Conservation (phyloP, 1,140 invertebrate species). For the Uloborus diversus region DNA sequence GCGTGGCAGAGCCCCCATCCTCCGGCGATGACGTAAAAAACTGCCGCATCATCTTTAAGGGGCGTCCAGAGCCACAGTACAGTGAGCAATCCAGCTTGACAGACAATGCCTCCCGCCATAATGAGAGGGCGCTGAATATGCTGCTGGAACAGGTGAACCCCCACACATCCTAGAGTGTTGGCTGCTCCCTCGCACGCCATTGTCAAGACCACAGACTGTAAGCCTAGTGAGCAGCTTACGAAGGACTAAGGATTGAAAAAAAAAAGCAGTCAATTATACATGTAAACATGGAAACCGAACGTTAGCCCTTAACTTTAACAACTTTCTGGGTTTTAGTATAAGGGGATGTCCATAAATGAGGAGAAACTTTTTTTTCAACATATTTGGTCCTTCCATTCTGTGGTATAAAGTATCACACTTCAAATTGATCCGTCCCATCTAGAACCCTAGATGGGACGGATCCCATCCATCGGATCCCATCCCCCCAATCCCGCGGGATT, state of each 20-base stretch:
- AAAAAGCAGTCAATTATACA: no score
- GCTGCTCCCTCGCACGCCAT: constrained; percentile 65
- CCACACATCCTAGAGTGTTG: constrained; percentile 64
- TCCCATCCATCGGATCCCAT: no score
- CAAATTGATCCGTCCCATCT: no score
- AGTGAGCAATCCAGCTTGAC: constrained; percentile 65
- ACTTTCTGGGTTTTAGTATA: no score
- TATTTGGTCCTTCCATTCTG: no score
- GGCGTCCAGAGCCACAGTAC: constrained; percentile 66
- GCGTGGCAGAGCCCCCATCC: constrained; percentile 67
- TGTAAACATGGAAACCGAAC: no score
- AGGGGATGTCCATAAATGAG: no score
- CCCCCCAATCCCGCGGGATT: no score
- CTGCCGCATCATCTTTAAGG: constrained; percentile 63
- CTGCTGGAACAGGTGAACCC: constrained; percentile 63
- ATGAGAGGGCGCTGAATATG: constrained; percentile 66
- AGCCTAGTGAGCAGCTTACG: constrained; percentile 65
- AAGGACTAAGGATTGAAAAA: constrained; percentile 63
- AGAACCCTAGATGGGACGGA: no score
- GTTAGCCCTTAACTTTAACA: no score
- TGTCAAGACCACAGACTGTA: constrained; percentile 64
- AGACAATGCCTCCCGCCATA: constrained; percentile 63
- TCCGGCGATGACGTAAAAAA: constrained; percentile 67
- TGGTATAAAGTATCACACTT: no score
- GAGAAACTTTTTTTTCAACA: no score